A percentile compares a stretch with the other conserved stretches of the same genome.
These are phyloP conservation scores for Brevimyrus niger DNA, from an alignment of 2,113 vertebrate species.

Conservation along the genomic window DNA sequence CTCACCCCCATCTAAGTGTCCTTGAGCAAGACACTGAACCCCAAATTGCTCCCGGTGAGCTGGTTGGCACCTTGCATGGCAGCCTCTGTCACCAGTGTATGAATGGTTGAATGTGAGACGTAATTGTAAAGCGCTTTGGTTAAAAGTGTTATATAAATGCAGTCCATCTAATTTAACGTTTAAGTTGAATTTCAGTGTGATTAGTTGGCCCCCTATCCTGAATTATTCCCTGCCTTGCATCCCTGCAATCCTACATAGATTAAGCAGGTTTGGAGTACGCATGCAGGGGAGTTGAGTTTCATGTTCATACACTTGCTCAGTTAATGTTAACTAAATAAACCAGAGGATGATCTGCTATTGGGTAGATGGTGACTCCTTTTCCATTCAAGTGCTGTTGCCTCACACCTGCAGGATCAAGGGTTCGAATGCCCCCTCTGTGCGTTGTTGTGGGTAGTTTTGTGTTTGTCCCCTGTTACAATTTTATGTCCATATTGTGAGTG, in stretches of 20 bases:
- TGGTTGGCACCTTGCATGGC: too few species aligned
- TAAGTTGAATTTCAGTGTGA: neutral
- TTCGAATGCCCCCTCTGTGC: neutral
- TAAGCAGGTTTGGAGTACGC: neutral
- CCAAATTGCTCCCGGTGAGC: too few species aligned
- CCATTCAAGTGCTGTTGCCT: neutral
- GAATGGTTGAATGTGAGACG: too few species aligned
- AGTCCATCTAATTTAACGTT: neutral
- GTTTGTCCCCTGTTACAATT: neutral
- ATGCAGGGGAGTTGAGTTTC: neutral
- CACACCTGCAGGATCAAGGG: neutral
- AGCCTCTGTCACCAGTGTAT: too few species aligned
- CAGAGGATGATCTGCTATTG: neutral
- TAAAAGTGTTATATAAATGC: too few species aligned
- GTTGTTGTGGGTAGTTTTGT: neutral
- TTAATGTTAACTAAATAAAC: neutral
- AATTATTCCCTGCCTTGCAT: neutral
- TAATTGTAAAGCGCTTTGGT: too few species aligned
- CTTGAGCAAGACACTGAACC: too few species aligned
- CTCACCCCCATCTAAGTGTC: too few species aligned
- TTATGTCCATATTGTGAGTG: neutral
- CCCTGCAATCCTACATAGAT: neutral
- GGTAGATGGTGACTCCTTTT: neutral
- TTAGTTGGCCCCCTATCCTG: neutral
- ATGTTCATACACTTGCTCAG: neutral